These are phyloP conservation scores for Rhinolophus sinicus DNA, from an alignment of 2,113 vertebrate species.

Conservation along the genomic window DNA sequence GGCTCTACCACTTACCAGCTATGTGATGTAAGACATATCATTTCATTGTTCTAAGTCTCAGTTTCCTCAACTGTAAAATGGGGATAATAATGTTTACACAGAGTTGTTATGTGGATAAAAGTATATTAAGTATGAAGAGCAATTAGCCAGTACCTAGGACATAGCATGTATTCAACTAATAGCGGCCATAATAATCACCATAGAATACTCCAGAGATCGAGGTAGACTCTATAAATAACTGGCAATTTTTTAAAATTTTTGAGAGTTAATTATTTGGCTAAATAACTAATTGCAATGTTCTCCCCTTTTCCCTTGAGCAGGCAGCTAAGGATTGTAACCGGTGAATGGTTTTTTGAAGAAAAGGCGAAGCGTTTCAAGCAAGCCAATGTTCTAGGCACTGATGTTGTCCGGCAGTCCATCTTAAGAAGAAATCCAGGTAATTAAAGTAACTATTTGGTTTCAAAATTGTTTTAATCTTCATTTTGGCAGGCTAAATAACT, in stretches of 20 bases:
- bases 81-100: background rate
- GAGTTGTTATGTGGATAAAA: background rate
- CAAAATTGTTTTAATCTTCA: background rate
- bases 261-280: background rate
- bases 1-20: background rate
- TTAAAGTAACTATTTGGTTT: conserved; percentile 23
- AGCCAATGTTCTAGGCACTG: conserved; percentile 86
- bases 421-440: conserved; percentile 90
- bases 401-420: conserved; percentile 94
- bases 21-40: background rate
- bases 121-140: background rate
- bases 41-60: background rate
- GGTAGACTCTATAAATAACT: conserved; percentile 4
- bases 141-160: background rate
- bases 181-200: background rate
- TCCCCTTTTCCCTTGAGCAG: conserved; percentile 79
- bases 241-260: conserved; percentile 2
- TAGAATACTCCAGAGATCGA: conserved; percentile 6
- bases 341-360: conserved; percentile 98
- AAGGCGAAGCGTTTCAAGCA: conserved; percentile 94
- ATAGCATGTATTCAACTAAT: background rate
- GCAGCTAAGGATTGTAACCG: conserved; percentile 94
- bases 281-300: conserved; percentile 39
- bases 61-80: conserved; percentile 11
- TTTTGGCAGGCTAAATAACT: background rate